Evolutionary conservation across 2,888 invertebrate species (phyloP), one percentile per base, ranked within the genome.

Genomic region (Hemithea aestivaria): DNA sequence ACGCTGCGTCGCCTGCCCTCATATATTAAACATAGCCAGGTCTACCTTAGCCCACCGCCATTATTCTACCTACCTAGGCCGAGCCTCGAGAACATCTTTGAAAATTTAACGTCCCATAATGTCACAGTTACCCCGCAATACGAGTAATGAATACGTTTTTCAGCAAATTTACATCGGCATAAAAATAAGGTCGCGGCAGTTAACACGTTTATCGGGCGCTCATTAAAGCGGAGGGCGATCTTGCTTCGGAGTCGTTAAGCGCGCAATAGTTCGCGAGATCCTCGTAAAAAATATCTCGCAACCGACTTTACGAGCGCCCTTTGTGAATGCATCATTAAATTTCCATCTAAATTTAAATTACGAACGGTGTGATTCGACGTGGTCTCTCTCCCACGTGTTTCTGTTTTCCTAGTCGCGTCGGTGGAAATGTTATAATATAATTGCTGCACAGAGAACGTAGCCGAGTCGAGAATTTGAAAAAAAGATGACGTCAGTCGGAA

Each of bases 331-430:
- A 83, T 87, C 87, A 87, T 87, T 87, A 87, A 87, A 87, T 85
- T 84, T 83, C 84, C 84, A 87, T 87, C 85, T 85, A 87, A 87
- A 85, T 85, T 87, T 84, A 84, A 87, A 87, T 85, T 84, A 84
- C 79, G 73, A 76, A 81, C 75, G 74, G 75, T 69, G 69, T 72
- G 79, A 81, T 80, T 72, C 75, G 77, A 80, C 78, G 82, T 76
- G 75, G 16, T 16, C 73, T 70, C 66, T 68, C 68, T 66, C 66
- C 76, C 79, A 82, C 85, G 84, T 85, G 85, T 83, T 87, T 84
- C 84, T 84, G 84, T 84, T 85, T 85, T 82, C 81, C 84, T 74
- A 81, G 81, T 76, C 84, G 73, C 81, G 81, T 76, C 74, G 73
- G 79, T 81, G 85, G 81, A 85, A 87, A 87, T 85, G 83, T 83